A percentile compares a stretch with the other conserved stretches of the same genome.
phyloP scores from a whole-genome alignment of 2,113 vertebrate genomes.

The human (Homo sapiens) region DNA sequence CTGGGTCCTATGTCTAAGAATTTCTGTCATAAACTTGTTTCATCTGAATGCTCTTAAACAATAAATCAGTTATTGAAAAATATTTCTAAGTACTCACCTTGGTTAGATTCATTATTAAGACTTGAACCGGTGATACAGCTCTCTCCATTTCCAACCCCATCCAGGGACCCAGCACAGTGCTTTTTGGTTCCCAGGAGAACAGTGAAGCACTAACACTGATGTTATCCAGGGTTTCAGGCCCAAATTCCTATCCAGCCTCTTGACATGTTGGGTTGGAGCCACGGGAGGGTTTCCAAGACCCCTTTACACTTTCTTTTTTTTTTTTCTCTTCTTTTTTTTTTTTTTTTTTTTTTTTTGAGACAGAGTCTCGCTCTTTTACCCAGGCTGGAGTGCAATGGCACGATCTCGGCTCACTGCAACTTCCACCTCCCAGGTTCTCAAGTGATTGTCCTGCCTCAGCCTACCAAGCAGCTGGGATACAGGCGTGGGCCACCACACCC shows the following conservation, averaged over 20 bases:
- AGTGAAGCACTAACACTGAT: not conserved
- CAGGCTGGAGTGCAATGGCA: no score
- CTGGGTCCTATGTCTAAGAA: not conserved
- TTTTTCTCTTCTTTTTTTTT: no score
- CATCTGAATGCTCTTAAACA: not conserved
- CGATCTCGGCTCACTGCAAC: no score
- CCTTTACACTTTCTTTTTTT: not conserved
- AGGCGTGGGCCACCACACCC: no score
- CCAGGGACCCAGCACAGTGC: not conserved
- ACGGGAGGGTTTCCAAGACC: not conserved
- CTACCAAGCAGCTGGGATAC: no score
- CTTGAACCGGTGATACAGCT: not conserved
- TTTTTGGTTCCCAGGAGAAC: not conserved
- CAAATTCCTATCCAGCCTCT: not conserved
- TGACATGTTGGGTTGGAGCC: not conserved
- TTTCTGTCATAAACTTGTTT: constrained; percentile 1
- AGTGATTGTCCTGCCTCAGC: no score
- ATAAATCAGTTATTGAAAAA: constrained; percentile 7
- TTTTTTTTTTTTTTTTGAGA: no score
- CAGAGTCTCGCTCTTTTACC: no score
- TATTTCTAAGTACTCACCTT: not conserved
- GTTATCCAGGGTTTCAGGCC: not conserved
- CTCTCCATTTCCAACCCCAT: not conserved
- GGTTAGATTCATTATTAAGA: not conserved
- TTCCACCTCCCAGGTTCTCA: no score